phyloP scores from a whole-genome alignment of 1,140 invertebrate genomes.

The Palaemon carinicauda region DNA sequence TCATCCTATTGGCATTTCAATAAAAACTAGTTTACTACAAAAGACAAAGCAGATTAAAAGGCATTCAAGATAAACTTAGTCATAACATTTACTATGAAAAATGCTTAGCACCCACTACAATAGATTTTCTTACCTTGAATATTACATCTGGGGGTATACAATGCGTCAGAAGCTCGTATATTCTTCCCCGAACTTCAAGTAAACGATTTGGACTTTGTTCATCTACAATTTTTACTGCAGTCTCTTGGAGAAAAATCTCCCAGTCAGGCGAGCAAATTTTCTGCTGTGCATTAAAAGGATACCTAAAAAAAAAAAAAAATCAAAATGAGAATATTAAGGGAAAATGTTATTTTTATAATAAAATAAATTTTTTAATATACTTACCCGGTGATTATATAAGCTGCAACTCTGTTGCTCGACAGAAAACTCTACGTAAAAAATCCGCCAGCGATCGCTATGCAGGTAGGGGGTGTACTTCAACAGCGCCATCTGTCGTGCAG shows the following conservation, averaged over 20 bases:
- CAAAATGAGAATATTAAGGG: not conserved
- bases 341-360: too few species aligned
- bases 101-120: not conserved
- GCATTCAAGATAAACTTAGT: not conserved
- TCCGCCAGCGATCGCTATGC: too few species aligned
- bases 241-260: conserved; percentile 88
- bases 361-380: too few species aligned
- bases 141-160: conserved; percentile 94
- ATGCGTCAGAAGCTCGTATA: conserved; percentile 94
- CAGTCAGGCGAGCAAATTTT: conserved; percentile 90
- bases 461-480: too few species aligned
- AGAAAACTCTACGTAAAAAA: too few species aligned
- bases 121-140: conserved; percentile 73
- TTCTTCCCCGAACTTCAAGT: conserved; percentile 81
- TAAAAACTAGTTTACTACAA: not conserved
- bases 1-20: too few species aligned
- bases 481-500: too few species aligned
- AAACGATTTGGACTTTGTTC: conserved; percentile 89
- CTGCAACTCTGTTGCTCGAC: too few species aligned
- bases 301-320: conserved; percentile 15
- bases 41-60: not conserved
- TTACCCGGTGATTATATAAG: too few species aligned
- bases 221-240: conserved; percentile 84
- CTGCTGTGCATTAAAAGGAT: conserved; percentile 67
- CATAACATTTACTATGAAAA: not conserved